Evolutionary conservation across 2,113 vertebrate genomes (phyloP).

Genomic region (Dicrurus megarhynchus): DNA sequence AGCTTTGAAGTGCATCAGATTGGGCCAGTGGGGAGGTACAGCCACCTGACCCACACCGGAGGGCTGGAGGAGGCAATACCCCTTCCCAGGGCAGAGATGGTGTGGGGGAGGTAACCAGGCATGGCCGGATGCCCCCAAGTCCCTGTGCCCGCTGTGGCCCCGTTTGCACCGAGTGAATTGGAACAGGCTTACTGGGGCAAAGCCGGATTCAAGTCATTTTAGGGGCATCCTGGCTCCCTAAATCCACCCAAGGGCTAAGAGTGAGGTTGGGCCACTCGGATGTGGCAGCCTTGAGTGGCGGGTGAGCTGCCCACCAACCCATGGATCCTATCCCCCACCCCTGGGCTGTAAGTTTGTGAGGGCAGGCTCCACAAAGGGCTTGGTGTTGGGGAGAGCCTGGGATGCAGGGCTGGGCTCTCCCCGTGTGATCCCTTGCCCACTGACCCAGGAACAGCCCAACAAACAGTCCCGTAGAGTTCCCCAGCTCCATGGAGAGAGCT

Average conservation of each 20-base stretch:
- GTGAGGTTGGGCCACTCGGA: accelerated
- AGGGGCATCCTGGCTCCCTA: neutral
- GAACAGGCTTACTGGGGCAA: neutral
- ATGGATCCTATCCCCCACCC: neutral
- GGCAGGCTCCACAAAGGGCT: accelerated
- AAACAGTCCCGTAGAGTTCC: neutral
- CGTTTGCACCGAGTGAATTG: neutral
- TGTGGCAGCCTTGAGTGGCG: neutral
- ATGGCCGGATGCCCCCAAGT: accelerated
- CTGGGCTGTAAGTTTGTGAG: neutral
- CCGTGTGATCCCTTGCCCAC: neutral
- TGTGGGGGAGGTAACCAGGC: neutral
- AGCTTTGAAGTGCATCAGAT: constrained; percentile 64
- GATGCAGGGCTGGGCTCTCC: neutral
- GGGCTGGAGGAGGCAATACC: neutral
- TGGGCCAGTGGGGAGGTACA: neutral
- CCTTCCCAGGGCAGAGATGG: neutral
- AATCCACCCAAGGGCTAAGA: neutral
- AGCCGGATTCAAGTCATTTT: neutral
- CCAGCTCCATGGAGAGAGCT: neutral
- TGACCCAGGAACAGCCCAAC: neutral
- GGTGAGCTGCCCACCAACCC: accelerated
- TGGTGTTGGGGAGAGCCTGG: neutral
- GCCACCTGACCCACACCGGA: neutral
- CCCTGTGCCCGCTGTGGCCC: accelerated